Conservation (phyloP, 2,888 invertebrate species). For the Halictus quadricinctus region DNA sequence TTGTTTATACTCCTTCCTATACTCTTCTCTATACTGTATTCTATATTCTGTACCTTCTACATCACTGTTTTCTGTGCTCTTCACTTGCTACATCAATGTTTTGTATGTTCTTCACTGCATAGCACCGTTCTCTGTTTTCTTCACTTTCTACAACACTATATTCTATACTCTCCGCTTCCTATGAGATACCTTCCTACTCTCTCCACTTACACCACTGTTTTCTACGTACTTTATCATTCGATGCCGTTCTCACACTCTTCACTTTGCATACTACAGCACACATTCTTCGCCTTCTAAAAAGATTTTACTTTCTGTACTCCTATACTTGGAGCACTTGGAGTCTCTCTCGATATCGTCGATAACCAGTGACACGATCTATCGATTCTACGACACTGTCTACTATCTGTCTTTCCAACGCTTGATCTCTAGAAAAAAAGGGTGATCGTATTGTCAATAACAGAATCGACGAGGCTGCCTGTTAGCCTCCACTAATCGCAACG, state of each 20-base stretch:
- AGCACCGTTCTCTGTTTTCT: background rate
- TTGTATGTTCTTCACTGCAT: background rate
- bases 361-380: conserved; percentile 14
- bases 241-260: background rate
- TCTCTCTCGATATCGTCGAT: conserved; percentile 21
- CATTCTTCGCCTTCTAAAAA: background rate
- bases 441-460: background rate
- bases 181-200: background rate
- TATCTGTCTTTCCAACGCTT: background rate
- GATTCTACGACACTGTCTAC: background rate
- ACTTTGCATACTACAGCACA: background rate
- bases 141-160: background rate
- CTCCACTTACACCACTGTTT: background rate
- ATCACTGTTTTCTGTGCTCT: background rate
- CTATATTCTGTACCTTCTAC: background rate
- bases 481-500: conserved; percentile 4
- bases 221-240: background rate
- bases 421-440: background rate
- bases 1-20: background rate
- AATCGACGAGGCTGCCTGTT: background rate
- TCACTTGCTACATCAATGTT: background rate
- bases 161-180: background rate
- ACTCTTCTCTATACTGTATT: background rate
- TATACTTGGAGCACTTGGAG: background rate
- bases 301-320: background rate